phyloP scores from a whole-genome alignment of 2,113 vertebrate genomes.

The Lagenorhynchus albirostris region DNA sequence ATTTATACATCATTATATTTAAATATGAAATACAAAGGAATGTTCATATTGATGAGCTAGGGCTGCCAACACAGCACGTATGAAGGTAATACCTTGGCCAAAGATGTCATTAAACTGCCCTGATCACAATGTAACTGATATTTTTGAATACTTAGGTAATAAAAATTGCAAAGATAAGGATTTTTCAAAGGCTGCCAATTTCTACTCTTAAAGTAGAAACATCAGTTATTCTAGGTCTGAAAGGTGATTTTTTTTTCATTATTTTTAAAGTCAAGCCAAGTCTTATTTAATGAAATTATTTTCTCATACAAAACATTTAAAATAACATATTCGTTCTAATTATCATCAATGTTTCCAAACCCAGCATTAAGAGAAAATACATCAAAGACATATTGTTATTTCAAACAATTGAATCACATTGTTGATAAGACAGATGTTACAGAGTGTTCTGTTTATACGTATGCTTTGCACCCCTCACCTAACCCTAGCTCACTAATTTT shows the following conservation, averaged over 20 bases:
- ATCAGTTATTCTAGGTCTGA: neutral
- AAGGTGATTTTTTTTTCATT: neutral
- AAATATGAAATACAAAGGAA: neutral
- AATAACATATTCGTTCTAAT: neutral
- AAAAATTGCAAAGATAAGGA: neutral
- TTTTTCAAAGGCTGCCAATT: neutral
- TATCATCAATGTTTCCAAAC: neutral
- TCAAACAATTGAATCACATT: neutral
- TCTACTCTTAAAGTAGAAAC: constrained; percentile 12
- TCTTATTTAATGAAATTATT: neutral
- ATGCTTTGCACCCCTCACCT: neutral
- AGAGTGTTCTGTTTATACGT: neutral
- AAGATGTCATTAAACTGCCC: neutral
- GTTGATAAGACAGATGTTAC: neutral
- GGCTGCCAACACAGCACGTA: too few species aligned
- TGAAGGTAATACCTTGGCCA: neutral
- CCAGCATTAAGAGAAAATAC: neutral
- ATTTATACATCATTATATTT: neutral
- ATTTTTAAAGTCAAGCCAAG: neutral
- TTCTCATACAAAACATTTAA: constrained; percentile 21
- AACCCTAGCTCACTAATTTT: neutral
- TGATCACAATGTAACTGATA: neutral
- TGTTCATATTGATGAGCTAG: neutral
- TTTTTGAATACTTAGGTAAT: neutral
- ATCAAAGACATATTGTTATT: neutral